Percentiles rank a stretch among this genome's conserved stretches.
phyloP scores from a whole-genome alignment of 2,113 vertebrate genomes.

The Hippocampus zosterae region DNA sequence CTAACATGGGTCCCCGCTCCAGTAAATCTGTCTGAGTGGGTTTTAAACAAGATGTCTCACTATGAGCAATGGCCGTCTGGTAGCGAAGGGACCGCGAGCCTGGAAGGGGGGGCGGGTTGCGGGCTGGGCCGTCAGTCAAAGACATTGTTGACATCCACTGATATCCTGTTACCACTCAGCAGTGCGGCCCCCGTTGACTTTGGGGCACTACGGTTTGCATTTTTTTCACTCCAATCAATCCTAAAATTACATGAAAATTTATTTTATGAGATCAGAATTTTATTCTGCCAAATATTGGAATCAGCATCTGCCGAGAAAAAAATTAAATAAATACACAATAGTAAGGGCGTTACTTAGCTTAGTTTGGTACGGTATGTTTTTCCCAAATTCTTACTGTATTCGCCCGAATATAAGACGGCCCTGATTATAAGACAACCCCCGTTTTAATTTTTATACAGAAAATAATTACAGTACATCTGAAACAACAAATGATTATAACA shows the following conservation, averaged over 20 bases:
- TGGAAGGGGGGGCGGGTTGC: slow-evolving; percentile 17
- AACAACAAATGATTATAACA: no score
- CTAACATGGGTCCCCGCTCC: slow-evolving; percentile 18
- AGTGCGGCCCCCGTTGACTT: neutral
- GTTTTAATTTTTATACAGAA: no score
- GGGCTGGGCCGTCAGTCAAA: slow-evolving; percentile 15
- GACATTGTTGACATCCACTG: slow-evolving; percentile 9
- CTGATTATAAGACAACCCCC: no score
- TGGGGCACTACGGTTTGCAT: neutral
- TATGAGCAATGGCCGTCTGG: slow-evolving; percentile 68
- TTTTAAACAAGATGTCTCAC: slow-evolving; percentile 68
- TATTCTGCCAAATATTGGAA: no score
- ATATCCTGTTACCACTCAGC: neutral
- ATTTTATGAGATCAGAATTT: no score
- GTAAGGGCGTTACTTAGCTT: no score
- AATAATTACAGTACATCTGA: no score
- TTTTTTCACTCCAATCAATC: neutral
- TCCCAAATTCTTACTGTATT: no score
- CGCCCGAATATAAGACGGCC: no score
- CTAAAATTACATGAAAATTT: neutral
- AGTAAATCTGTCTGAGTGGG: slow-evolving; percentile 73
- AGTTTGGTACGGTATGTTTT: neutral
- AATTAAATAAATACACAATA: no score
- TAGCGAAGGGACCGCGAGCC: slow-evolving; percentile 51
- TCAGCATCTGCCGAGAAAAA: no score